A percentile compares a stretch with the other conserved stretches of the same genome.
phyloP scores from a whole-genome alignment of 2,888 invertebrate genomes.

The Lucinisca nassula region DNA sequence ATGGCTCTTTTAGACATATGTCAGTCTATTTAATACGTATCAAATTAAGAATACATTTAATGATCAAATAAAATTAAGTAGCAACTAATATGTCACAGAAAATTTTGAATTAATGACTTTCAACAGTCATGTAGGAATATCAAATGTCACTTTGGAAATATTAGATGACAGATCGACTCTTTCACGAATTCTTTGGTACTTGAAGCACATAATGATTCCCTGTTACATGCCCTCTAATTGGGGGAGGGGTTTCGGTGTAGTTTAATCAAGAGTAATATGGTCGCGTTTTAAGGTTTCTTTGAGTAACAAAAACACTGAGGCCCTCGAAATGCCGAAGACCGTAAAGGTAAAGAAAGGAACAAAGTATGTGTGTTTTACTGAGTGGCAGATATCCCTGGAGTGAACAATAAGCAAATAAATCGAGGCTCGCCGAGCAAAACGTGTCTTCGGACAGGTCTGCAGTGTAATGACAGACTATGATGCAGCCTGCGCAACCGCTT shows the following conservation, averaged over 20 bases:
- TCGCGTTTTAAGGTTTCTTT: not conserved
- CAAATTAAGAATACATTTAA: not conserved
- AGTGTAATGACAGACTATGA: too few species aligned
- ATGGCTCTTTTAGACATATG: too few species aligned
- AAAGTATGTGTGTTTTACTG: not conserved
- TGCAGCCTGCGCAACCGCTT: too few species aligned
- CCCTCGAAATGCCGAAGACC: not conserved
- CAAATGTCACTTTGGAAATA: not conserved
- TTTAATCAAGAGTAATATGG: not conserved
- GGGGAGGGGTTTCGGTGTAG: not conserved
- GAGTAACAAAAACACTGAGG: not conserved
- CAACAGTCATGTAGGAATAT: not conserved
- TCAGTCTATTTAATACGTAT: too few species aligned
- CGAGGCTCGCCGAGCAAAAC: too few species aligned
- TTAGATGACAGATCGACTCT: not conserved
- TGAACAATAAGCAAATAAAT: conserved; percentile 13
- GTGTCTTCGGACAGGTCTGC: too few species aligned
- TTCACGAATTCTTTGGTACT: not conserved
- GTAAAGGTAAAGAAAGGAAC: not conserved
- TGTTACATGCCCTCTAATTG: conserved; percentile 5
- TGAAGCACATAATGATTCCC: not conserved
- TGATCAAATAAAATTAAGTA: not conserved
- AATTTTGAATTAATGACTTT: too few species aligned
- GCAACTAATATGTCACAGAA: too few species aligned
- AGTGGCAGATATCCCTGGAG: conserved; percentile 10